These are phyloP conservation scores for Zosterops pallidus DNA, from an alignment of 2,113 vertebrate species.

Conservation along the genomic window DNA sequence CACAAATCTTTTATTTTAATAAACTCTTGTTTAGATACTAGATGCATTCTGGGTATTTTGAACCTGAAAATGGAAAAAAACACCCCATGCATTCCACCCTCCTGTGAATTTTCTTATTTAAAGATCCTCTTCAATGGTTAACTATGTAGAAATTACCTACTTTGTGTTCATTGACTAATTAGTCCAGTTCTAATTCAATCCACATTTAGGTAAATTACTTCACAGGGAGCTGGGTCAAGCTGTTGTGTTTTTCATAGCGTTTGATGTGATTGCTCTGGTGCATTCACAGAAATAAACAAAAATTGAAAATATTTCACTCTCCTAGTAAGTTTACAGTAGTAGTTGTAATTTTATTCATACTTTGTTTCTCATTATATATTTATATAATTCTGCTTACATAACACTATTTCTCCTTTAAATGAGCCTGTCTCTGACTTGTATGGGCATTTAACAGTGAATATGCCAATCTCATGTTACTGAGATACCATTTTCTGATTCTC, in stretches of 20 bases:
- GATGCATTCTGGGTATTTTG: neutral
- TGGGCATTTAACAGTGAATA: neutral
- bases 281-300: neutral
- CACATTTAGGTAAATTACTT: slow-evolving; percentile 32
- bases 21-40: neutral
- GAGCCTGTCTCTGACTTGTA: neutral
- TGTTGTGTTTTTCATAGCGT: neutral
- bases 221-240: neutral
- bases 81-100: neutral
- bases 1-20: neutral
- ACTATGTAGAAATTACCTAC: neutral
- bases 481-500: neutral
- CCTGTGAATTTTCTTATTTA: neutral
- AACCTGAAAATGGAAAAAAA: neutral
- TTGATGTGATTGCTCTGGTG: neutral
- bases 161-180: slow-evolving; percentile 24
- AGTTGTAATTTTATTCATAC: neutral
- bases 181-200: slow-evolving; percentile 18
- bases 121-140: neutral
- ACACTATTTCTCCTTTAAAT: neutral
- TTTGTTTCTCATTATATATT: neutral
- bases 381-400: neutral
- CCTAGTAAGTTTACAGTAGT: neutral
- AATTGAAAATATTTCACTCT: neutral
- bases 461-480: neutral